Evolutionary conservation across 2,888 invertebrate species (phyloP), one percentile per base, ranked within the genome.

Genomic region (Troilus luridus): DNA sequence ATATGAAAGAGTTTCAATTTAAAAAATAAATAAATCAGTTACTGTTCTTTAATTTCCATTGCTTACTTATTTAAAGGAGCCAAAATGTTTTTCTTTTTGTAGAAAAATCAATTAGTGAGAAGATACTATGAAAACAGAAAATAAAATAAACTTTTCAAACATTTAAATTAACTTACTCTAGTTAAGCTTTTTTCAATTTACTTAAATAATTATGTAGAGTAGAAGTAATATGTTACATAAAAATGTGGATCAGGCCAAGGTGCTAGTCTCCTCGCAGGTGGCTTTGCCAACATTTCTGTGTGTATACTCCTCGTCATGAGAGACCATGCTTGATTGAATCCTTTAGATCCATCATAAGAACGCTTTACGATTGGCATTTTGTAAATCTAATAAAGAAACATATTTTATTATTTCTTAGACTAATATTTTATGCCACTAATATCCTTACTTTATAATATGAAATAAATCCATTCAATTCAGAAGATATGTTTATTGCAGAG

Each of bases 321-420:
- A 17, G 89, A 77, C 92, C 92, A 92, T 67, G 88, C 91, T 58
- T 90, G 59, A 17, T 90, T 60, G 90, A 92, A 92, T 12, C 60
- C 91, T n/a, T 85, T 88, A 24, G 91, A 88, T 24, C 92, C 91
- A 14, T 91, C 54, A 59, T 92, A 91, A 24, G 62, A 17, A n/a
- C 41, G 59, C 19, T 90, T 85, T 17, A 81, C 0, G 21, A 77
- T 56, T 60, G 56, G 77, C 77, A 90, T 81, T 81, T 56, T 90
- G n/a, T 85, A 59, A 56, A 90, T 56, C 56, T 56, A 58, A 56
- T 56, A 41, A 81, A 14, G 10, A 67, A 24, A 10, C n/a, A 24
- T 12, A 56, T 21, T 56, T 10, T 58, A n/a, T 85, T n/a, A 85
- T 85, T 56, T 85, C 56, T 2, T 2, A 85, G 54, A 54, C 19